These are phyloP conservation scores for Crotalus tigris DNA, from an alignment of 2,113 vertebrate genomes.

Conservation along the genomic window DNA sequence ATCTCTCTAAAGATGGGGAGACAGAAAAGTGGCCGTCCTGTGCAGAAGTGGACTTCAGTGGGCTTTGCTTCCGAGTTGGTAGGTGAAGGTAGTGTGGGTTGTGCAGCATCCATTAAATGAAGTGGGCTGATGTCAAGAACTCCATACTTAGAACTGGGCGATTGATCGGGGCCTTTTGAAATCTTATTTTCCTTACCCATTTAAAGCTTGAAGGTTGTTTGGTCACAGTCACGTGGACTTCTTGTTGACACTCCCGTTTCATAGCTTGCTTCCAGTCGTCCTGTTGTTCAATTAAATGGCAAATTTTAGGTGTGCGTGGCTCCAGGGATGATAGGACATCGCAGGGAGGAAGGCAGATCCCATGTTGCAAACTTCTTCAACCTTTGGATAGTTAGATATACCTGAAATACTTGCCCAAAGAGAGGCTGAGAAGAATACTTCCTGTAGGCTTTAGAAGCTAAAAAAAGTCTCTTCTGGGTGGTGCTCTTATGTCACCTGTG, in stretches of 20 bases:
- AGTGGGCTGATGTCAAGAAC: neutral
- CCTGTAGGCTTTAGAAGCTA: neutral
- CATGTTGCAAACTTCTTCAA: neutral
- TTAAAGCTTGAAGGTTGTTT: neutral
- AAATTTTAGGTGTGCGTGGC: neutral
- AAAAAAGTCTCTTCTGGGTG: neutral
- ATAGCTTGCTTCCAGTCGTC: neutral
- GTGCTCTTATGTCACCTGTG: neutral
- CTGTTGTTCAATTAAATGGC: neutral
- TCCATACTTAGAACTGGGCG: neutral
- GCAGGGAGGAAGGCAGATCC: neutral
- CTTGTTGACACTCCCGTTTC: neutral
- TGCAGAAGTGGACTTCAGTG: neutral
- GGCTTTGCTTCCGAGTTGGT: neutral
- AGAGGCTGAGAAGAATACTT: neutral
- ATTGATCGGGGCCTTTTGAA: neutral
- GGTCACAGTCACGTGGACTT: neutral
- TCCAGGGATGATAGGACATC: neutral
- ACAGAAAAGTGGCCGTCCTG: neutral
- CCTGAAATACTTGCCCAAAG: neutral
- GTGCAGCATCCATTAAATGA: neutral
- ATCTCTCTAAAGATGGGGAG: neutral
- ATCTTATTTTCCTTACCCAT: neutral
- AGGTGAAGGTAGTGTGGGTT: neutral
- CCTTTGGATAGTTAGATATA: neutral